A percentile compares a stretch with the other conserved stretches of the same genome.
phyloP scores from a whole-genome alignment of 1,140 invertebrate species.

The Stegodyphus dumicola region DNA sequence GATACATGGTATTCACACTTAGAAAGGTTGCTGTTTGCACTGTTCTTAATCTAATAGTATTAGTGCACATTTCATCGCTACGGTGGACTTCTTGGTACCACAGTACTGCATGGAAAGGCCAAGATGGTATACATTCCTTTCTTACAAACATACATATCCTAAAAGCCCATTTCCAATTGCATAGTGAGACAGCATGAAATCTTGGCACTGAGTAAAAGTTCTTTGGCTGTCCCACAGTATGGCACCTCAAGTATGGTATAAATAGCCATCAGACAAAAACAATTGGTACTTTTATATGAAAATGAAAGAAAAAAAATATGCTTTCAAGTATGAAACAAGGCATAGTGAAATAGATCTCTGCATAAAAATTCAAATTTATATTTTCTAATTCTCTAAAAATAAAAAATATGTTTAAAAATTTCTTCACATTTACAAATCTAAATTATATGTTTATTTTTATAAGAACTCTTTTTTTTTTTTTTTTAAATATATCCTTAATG shows the following conservation, averaged over 20 bases:
- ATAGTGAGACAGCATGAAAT: conserved; percentile 33
- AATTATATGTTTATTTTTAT: no score
- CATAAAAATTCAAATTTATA: no score
- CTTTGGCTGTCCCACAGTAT: conserved; percentile 48
- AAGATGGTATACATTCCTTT: conserved; percentile 11
- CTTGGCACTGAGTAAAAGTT: conserved; percentile 53
- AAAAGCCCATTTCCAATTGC: conserved; percentile 16
- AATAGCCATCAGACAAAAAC: no score
- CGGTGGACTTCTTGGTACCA: conserved; percentile 1
- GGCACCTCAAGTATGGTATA: conserved; percentile 28
- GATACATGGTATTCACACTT: conserved; percentile 57
- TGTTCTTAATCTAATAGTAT: conserved; percentile 3
- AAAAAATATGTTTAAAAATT: no score
- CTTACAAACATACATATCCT: background rate
- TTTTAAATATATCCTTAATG: no score
- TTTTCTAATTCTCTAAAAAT: no score
- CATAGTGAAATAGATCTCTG: no score
- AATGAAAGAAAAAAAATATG: no score
- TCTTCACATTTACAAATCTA: no score
- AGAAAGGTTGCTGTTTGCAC: conserved; percentile 35
- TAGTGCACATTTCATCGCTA: conserved; percentile 26
- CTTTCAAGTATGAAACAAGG: no score
- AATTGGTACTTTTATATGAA: no score
- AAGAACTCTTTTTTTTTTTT: no score
- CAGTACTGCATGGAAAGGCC: conserved; percentile 24